Evolutionary conservation across 37 sponge, comb jelly and placozoan genomes (phyloP), one percentile per base, ranked within the genome.

Genomic region (Chondrilla cf. caribensis): DNA sequence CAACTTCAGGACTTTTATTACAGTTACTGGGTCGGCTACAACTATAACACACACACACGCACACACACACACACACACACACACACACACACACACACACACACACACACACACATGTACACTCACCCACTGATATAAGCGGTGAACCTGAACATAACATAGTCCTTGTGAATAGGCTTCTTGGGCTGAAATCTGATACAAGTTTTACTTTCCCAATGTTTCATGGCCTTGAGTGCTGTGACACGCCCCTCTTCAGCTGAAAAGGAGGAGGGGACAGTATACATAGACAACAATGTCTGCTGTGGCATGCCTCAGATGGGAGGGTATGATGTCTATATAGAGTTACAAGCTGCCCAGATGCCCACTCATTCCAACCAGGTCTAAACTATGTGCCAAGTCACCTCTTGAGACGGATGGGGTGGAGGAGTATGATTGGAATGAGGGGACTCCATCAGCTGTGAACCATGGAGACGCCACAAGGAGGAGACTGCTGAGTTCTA

Each of bases 31-130:
- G n/a, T n/a, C n/a, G n/a, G n/a, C n/a, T n/a, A n/a, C n/a, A n/a
- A n/a, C n/a, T n/a, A n/a, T n/a, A n/a, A n/a, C n/a, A n/a, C n/a
- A 25, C 77, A 38, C 26, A 76, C 44, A 76, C 41, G 26, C 77
- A 42, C 44, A 43, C 77, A 76, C 47, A 76, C 77, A 38, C 77
- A 38, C 64, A 62, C 64, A 62, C 64, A 62, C 68, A 67, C 68
- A 26, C 68, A 26, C 68, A 67, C 68, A 67, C 68, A 7, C 68
- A 7, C 32, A 7, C 68, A 7, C 32, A 7, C 33, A 26, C 68
- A 7, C 68, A 26, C 68, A 67, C 68, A 26, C 68, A 7, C 68
- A 26, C 68, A 26, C 33, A 3, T 33, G 35, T 18, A 29, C 68
- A 29, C 68, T 47, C 51, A 47, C 51, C 51, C 51, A 47, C 51